These are phyloP conservation scores for Xenopus petersii DNA, from an alignment of 2,797 vertebrate species.

Conservation along the genomic window DNA sequence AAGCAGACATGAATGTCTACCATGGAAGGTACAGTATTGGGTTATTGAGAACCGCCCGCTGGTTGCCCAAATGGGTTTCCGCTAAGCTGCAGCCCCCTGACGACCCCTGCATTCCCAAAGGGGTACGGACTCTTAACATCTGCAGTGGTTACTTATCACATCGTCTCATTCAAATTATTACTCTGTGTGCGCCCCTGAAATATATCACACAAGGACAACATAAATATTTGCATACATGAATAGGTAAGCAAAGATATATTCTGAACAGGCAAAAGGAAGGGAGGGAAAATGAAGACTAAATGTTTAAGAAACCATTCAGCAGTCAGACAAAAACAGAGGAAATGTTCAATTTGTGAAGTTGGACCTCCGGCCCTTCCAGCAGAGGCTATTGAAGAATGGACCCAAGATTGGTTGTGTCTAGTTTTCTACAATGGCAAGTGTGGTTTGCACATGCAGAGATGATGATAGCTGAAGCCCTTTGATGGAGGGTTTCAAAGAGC, in stretches of 20 bases:
- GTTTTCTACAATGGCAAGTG: conserved; percentile 16
- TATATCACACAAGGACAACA: conserved; percentile 27
- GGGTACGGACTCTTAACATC: background rate
- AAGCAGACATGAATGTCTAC: background rate
- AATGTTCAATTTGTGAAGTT: background rate
- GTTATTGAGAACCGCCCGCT: background rate
- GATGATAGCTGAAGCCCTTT: conserved; percentile 18
- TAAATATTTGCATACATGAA: conserved; percentile 19
- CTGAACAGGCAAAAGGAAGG: background rate
- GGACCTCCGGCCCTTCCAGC: background rate
- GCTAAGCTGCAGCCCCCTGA: background rate
- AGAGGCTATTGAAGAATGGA: background rate
- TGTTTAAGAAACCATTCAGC: background rate
- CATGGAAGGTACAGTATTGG: background rate
- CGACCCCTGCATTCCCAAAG: background rate
- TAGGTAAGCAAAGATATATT: conserved; percentile 14
- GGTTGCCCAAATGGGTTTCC: background rate
- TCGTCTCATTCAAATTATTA: conserved; percentile 7
- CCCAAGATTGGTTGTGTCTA: background rate
- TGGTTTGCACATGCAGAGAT: conserved; percentile 29
- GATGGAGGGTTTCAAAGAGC: conserved; percentile 21
- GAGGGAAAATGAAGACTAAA: background rate
- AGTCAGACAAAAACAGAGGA: conserved; percentile 7
- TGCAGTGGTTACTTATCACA: background rate
- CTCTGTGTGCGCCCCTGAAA: conserved; percentile 18